Evolutionary conservation across 2,888 invertebrate genomes (phyloP).

Genomic region (Zelleria hepariella): DNA sequence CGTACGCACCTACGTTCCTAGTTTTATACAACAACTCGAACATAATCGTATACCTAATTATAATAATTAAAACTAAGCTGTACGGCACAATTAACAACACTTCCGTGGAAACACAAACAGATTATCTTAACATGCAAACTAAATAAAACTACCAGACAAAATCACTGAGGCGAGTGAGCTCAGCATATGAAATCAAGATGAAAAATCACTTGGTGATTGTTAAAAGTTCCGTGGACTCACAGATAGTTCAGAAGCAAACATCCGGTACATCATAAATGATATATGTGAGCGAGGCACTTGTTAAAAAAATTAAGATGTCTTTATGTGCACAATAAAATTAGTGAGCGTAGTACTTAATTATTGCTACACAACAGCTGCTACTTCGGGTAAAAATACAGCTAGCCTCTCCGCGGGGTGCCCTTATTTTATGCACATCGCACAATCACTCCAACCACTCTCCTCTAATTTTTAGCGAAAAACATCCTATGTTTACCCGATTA

Average conservation of each 20-base stretch:
- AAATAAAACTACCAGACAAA: no score
- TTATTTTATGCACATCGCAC: neutral
- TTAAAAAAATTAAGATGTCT: constrained; percentile 59
- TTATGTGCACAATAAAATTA: constrained; percentile 60
- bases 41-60: neutral
- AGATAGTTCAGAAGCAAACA: neutral
- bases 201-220: neutral
- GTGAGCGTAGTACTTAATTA: constrained; percentile 50
- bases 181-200: neutral
- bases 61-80: neutral
- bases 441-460: neutral
- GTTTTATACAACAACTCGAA: no score
- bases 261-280: neutral
- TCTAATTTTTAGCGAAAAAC: no score
- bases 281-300: constrained; percentile 62
- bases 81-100: neutral
- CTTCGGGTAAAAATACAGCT: constrained; percentile 42
- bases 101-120: neutral
- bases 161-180: neutral
- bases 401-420: constrained; percentile 26
- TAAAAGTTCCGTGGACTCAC: no score
- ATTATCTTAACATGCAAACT: neutral
- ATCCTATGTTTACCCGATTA: no score
- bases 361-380: constrained; percentile 50
- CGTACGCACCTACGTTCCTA: no score